These are phyloP conservation scores for Ophraella communa DNA, from an alignment of 2,888 invertebrate genomes.

Conservation along the genomic window DNA sequence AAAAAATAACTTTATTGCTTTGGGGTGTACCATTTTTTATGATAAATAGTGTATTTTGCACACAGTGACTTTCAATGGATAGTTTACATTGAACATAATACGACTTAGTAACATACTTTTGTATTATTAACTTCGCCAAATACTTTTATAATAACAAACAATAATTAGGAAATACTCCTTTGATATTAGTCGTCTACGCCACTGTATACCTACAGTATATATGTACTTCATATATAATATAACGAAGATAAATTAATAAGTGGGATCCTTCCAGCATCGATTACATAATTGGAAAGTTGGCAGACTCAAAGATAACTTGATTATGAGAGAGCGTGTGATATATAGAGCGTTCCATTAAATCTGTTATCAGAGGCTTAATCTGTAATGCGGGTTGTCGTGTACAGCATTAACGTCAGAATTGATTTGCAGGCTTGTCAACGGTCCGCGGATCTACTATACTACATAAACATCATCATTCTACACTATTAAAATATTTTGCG, in stretches of 20 bases:
- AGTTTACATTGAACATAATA: too few species aligned
- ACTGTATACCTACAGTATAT: neutral
- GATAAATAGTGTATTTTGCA: too few species aligned
- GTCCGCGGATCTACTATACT: slow-evolving; percentile 24
- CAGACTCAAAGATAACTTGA: slow-evolving; percentile 55
- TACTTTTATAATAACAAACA: too few species aligned
- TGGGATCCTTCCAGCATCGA: slow-evolving; percentile 43
- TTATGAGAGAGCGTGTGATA: slow-evolving; percentile 56
- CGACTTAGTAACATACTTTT: too few species aligned
- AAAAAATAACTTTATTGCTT: too few species aligned
- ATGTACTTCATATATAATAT: slow-evolving; percentile 16
- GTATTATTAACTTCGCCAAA: too few species aligned
- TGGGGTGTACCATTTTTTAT: too few species aligned
- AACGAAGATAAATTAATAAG: slow-evolving; percentile 35
- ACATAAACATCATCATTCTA: neutral
- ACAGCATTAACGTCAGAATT: slow-evolving; percentile 58
- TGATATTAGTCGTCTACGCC: neutral
- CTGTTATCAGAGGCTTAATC: slow-evolving; percentile 59
- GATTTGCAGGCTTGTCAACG: slow-evolving; percentile 55
- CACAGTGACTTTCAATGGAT: too few species aligned
- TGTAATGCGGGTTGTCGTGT: slow-evolving; percentile 59
- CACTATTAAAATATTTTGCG: neutral
- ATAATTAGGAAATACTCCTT: too few species aligned
- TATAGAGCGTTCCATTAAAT: slow-evolving; percentile 58
- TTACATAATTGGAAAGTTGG: slow-evolving; percentile 57